phyloP scores from a whole-genome alignment of 2,113 vertebrate genomes.

The Hyla sarda region DNA sequence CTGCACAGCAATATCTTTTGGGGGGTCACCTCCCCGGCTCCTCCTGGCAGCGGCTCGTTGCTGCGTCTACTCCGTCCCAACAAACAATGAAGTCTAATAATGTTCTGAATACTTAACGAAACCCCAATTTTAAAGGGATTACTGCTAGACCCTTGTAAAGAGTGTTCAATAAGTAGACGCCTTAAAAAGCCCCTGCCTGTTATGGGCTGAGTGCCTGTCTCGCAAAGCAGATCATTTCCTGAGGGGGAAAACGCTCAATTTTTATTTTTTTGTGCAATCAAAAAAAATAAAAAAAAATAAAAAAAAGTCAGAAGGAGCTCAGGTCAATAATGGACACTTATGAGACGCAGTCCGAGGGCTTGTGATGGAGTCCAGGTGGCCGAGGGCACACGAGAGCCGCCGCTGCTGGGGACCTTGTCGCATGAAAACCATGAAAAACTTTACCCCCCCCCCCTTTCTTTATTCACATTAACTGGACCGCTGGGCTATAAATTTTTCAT shows the following conservation, averaged over 20 bases:
- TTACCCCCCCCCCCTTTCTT: constrained; percentile 24
- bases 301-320: constrained; percentile 54
- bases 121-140: constrained; percentile 81
- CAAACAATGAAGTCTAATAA: constrained; percentile 58
- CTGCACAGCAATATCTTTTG: constrained; percentile 7
- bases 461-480: constrained; percentile 12
- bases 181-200: constrained; percentile 69
- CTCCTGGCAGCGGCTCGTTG: neutral
- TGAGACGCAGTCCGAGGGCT: constrained; percentile 58
- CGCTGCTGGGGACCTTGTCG: neutral
- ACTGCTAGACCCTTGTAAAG: constrained; percentile 74
- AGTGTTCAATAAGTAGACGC: constrained; percentile 71
- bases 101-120: constrained; percentile 62
- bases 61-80: neutral
- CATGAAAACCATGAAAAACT: neutral
- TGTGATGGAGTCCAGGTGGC: constrained; percentile 71
- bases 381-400: constrained; percentile 23
- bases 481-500: constrained; percentile 29
- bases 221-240: constrained; percentile 75
- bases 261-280: constrained; percentile 44
- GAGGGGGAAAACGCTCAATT: constrained; percentile 67
- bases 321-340: constrained; percentile 61
- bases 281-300: constrained; percentile 18
- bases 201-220: constrained; percentile 67
- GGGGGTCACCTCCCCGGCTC: constrained; percentile 26